A percentile compares a stretch with the other conserved stretches of the same genome.
Evolutionary conservation across 2,797 vertebrate genomes (phyloP).

Genomic region (Muscicapa striata): DNA sequence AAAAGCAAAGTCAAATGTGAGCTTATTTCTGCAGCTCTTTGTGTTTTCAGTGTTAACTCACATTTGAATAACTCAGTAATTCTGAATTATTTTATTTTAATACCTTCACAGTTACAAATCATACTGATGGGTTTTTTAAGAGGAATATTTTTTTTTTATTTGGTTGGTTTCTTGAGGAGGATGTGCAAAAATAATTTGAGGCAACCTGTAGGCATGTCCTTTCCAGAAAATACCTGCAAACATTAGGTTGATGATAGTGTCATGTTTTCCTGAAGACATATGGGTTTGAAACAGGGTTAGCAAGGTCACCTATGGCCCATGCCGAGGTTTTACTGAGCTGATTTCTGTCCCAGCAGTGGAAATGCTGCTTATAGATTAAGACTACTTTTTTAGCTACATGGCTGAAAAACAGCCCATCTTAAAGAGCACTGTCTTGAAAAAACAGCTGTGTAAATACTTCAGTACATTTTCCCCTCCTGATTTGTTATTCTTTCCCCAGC

Average conservation of each 20-base stretch:
- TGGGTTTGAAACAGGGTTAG: not conserved
- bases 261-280: not conserved
- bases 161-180: not conserved
- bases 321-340: not conserved
- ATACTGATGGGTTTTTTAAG: not conserved
- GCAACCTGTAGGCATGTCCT: rapidly evolving
- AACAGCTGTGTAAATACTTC: constrained; percentile 47
- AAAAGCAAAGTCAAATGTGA: constrained; percentile 3
- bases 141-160: not conserved
- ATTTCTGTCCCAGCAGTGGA: not conserved
- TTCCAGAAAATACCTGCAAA: not conserved
- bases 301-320: rapidly evolving
- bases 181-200: not conserved
- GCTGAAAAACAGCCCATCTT: not conserved
- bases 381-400: not conserved
- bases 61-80: not conserved
- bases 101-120: not conserved
- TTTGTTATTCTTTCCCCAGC: constrained; percentile 34
- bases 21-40: not conserved
- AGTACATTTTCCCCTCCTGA: constrained; percentile 29
- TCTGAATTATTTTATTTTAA: not conserved
- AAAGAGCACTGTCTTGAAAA: constrained; percentile 16
- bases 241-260: rapidly evolving
- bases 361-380: not conserved
- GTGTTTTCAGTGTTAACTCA: not conserved